Evolutionary conservation across 2,113 vertebrate genomes (phyloP).

Genomic region (Rattus rattus): DNA sequence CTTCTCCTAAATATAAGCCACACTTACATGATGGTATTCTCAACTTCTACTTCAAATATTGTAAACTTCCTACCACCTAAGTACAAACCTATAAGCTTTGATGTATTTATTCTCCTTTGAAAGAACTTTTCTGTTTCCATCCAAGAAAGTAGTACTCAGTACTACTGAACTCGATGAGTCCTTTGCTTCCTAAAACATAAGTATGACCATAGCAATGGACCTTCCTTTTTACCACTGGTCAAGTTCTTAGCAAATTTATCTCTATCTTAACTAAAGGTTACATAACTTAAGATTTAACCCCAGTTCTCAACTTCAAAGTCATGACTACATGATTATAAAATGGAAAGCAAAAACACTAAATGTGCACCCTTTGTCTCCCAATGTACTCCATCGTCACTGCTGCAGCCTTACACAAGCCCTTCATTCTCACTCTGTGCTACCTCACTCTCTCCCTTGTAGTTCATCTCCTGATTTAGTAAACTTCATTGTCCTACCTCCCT

Average conservation of each 20-base stretch:
- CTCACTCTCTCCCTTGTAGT: background rate
- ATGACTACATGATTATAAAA: background rate
- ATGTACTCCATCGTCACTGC: background rate
- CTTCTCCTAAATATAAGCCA: background rate
- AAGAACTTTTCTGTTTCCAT: background rate
- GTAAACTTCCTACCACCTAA: background rate
- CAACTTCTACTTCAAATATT: background rate
- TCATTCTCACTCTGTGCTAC: background rate
- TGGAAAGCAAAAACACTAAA: background rate
- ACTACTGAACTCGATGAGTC: background rate
- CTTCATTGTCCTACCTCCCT: background rate
- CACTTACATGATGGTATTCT: background rate
- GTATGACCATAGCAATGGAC: background rate
- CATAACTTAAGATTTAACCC: background rate
- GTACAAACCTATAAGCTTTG: background rate
- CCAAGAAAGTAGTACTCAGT: background rate
- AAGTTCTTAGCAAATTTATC: background rate
- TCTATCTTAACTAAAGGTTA: background rate
- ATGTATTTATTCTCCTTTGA: background rate
- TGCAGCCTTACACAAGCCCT: background rate
- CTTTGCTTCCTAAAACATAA: background rate
- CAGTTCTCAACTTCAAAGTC: constrained; percentile 9
- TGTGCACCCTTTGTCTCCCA: background rate
- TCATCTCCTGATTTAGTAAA: no score
- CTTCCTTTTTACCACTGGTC: background rate